Evolutionary conservation across 2,797 vertebrate species (phyloP).

Genomic region (Phaenicophaeus curvirostris): DNA sequence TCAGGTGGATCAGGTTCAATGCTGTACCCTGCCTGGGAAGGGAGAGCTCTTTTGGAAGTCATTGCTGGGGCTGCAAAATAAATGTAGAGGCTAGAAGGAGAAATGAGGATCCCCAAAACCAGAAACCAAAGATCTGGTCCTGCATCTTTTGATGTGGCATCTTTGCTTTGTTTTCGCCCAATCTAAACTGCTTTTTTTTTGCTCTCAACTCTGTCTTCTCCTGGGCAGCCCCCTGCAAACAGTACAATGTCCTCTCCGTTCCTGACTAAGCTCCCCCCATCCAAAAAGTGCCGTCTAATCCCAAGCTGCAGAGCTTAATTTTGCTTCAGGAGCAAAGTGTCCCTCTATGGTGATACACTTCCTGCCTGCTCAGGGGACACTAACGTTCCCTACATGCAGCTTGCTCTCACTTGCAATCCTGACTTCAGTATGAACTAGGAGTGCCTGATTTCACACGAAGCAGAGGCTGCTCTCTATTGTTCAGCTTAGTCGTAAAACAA

Average conservation of each 20-base stretch:
- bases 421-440: neutral
- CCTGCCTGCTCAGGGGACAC: neutral
- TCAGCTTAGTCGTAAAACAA: neutral
- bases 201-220: neutral
- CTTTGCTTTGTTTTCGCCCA: neutral
- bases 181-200: neutral
- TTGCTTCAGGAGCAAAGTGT: neutral
- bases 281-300: neutral
- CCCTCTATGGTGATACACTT: neutral
- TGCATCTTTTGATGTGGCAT: neutral
- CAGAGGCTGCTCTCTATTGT: neutral
- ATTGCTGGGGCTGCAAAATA: neutral
- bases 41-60: neutral
- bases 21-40: neutral
- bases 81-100: neutral
- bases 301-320: neutral
- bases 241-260: neutral
- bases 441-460: neutral
- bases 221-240: neutral
- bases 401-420: neutral
- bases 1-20: neutral
- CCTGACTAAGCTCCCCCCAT: neutral
- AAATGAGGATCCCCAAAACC: neutral
- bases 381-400: rapidly evolving
- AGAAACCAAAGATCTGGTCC: neutral